phyloP scores from a whole-genome alignment of 2,113 vertebrate genomes.

The Odocoileus hemionus region DNA sequence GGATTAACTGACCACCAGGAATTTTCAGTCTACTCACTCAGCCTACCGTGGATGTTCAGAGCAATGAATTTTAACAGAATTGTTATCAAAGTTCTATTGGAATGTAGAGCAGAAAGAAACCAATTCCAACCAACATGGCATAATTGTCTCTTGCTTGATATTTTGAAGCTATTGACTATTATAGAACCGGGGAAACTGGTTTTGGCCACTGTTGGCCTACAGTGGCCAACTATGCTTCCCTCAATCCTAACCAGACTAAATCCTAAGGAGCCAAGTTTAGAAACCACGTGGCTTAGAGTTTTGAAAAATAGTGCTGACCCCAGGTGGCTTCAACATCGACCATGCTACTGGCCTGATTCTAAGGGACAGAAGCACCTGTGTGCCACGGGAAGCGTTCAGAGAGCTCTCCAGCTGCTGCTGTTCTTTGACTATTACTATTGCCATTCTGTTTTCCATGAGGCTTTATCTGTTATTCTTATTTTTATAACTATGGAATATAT shows the following conservation, averaged over 20 bases:
- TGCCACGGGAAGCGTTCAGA: neutral
- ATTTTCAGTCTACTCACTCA: neutral
- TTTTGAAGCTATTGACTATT: slow-evolving; percentile 27
- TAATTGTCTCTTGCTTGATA: slow-evolving; percentile 12
- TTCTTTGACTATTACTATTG: neutral
- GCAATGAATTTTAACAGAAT: neutral
- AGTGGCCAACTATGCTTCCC: neutral
- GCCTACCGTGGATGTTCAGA: neutral
- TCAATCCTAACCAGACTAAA: neutral
- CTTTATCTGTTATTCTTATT: neutral
- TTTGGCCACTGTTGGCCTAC: slow-evolving; percentile 27
- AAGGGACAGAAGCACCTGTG: neutral
- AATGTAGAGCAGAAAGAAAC: neutral
- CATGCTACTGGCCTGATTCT: neutral
- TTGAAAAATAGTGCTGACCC: neutral
- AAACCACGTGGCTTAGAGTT: neutral
- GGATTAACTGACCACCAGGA: slow-evolving; percentile 8
- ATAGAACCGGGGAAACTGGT: neutral
- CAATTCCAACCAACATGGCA: neutral
- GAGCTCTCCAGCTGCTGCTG: neutral
- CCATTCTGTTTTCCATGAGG: neutral
- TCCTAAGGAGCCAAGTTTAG: neutral
- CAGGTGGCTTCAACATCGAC: neutral
- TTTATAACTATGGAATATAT: neutral
- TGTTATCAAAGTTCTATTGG: neutral